Conservation (phyloP, 2,888 invertebrate genomes). For the Eristalis arbustorum region DNA sequence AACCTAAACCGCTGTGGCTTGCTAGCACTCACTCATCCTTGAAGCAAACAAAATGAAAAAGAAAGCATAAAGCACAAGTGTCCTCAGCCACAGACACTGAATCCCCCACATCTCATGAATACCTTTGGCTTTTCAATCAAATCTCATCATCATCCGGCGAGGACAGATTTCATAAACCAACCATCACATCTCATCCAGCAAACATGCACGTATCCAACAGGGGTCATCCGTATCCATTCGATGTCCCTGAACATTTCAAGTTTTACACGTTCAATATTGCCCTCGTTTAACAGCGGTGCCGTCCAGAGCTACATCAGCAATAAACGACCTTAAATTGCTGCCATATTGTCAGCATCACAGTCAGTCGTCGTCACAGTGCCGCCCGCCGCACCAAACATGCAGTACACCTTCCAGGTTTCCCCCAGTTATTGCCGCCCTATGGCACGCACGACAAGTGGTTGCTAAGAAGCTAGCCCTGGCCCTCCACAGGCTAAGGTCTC, state of each 20-base stretch:
- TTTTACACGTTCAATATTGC: constrained; percentile 64
- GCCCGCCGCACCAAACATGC: background rate
- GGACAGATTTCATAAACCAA: background rate
- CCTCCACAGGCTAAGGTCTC: no score
- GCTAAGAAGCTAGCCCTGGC: no score
- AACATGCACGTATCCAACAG: background rate
- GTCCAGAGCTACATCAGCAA: constrained; percentile 65
- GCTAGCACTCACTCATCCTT: no score
- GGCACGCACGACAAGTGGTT: no score
- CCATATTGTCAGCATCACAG: constrained; percentile 65
- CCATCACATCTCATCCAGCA: no score
- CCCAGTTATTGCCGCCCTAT: constrained; percentile 29
- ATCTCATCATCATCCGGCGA: background rate
- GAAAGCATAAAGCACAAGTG: no score
- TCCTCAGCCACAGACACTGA: no score
- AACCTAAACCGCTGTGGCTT: no score
- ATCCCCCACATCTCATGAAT: background rate
- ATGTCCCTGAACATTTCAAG: constrained; percentile 28
- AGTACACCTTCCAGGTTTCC: constrained; percentile 59
- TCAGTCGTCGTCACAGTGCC: constrained; percentile 43
- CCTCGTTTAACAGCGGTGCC: constrained; percentile 38
- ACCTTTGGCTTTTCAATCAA: background rate
- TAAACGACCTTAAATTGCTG: constrained; percentile 68
- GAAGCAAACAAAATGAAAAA: no score
- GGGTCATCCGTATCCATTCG: background rate